Base-by-base conservation (phyloP, 2,113 vertebrate species). In the Coryphaenoides rupestris region DNA sequence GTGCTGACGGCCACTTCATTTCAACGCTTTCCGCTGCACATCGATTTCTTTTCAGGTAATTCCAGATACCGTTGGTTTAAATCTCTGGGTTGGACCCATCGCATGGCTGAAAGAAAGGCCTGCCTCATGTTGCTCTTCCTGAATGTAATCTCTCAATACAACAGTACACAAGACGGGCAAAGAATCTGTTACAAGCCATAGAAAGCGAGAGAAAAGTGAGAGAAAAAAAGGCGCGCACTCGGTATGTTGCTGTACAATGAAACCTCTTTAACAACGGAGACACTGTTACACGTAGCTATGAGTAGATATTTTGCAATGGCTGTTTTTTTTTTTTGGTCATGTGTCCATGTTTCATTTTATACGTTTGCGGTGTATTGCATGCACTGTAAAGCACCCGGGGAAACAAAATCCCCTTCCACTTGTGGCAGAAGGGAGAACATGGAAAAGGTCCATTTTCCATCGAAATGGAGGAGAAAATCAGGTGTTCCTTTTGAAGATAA, bases 211-310 rank as follows among this genome's bases (percentile, higher is more conserved):
- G 55, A 81, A 65, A 66, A 55, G 76, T n/a, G n/a, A n/a, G 74
- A 62, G 72, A 69, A 65, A 57, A 63, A 64, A 40, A 75, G 68
- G 62, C 68, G 62, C 68, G 71, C 62, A 77, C 28, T 58, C 23
- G 72, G 70, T 73, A 81, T 87, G 81, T 84, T 79, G 78, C 89
- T 86, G 78, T 77, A 86, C 75, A 82, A 77, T 73, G 19, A 64
- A 64, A 71, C 68, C 67, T 76, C 81, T 70, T 77, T 40, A 40
- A 72, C 70, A 60, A 83, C 72, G 66, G 65, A 74, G 72, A 76
- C 57, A 77, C 65, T 63, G 49, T 61, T 80, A 83, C 72, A 75
- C 33, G 33, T 23, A 61, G 72, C 61, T 79, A 81, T 69, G 72
- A 62, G 60, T 63, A 65, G 57, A 77, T 86, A 77, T 40, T 40